Evolutionary conservation across 2,113 vertebrate species (phyloP).

Genomic region (Carassius gibelio): DNA sequence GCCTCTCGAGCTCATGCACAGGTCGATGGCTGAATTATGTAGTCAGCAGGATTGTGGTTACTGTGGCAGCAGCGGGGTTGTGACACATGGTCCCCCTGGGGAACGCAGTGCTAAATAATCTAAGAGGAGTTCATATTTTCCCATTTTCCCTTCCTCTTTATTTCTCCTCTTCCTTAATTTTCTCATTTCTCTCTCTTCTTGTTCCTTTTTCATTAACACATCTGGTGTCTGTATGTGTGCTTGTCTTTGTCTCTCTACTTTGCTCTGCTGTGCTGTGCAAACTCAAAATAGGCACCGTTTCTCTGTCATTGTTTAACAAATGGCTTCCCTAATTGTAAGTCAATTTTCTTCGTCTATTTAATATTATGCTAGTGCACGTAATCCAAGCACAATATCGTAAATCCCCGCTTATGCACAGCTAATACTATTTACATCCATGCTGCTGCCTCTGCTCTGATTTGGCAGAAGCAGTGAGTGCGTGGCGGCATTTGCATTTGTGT

Average conservation of each 20-base stretch:
- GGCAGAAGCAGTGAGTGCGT: slow-evolving; percentile 3
- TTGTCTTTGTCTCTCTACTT: background rate
- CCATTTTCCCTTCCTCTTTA: background rate
- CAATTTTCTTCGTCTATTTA: slow-evolving; percentile 49
- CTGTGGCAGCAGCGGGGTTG: slow-evolving; percentile 37
- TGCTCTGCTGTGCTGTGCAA: background rate
- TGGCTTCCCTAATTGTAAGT: slow-evolving; percentile 54
- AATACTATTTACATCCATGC: slow-evolving; percentile 49
- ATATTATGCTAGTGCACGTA: slow-evolving; percentile 44
- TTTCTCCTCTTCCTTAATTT: background rate
- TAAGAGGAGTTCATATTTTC: slow-evolving; percentile 23
- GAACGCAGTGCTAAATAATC: slow-evolving; percentile 42
- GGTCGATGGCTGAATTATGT: slow-evolving; percentile 36
- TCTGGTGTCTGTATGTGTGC: background rate
- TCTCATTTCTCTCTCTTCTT: background rate
- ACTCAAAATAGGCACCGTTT: slow-evolving; percentile 4
- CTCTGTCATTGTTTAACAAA: slow-evolving; percentile 49
- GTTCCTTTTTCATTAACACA: background rate
- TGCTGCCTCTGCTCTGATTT: slow-evolving; percentile 26
- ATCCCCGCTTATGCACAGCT: slow-evolving; percentile 48
- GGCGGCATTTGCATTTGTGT: slow-evolving; percentile 43
- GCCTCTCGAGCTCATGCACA: slow-evolving; percentile 20
- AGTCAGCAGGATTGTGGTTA: slow-evolving; percentile 56
- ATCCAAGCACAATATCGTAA: slow-evolving; percentile 52
- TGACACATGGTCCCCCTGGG: slow-evolving; percentile 50